These are phyloP conservation scores for Nymphicus hollandicus DNA, from an alignment of 2,113 vertebrate species.

Conservation along the genomic window DNA sequence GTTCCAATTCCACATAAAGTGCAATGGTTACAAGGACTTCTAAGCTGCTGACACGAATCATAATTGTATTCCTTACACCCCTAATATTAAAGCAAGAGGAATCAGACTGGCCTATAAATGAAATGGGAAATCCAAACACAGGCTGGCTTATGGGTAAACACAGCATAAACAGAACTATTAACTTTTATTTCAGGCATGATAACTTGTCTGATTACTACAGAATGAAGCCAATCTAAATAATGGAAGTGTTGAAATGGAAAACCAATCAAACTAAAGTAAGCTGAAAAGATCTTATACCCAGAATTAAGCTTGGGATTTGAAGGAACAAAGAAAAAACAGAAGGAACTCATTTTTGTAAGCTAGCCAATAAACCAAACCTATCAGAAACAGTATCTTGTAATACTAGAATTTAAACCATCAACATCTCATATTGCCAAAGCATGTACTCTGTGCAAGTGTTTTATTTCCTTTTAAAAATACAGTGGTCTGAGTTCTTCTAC, in stretches of 20 bases:
- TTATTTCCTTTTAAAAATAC: constrained; percentile 26
- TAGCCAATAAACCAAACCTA: neutral
- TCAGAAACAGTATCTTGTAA: neutral
- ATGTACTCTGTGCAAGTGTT: neutral
- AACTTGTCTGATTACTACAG: neutral
- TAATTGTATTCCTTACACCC: too few species aligned
- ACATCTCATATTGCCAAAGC: neutral
- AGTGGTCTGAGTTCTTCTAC: neutral
- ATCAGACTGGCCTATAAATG: neutral
- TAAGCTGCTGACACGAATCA: too few species aligned
- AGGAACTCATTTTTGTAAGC: constrained; percentile 3
- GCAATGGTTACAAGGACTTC: too few species aligned
- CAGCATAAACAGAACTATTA: constrained; percentile 27
- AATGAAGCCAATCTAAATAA: constrained; percentile 5
- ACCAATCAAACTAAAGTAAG: neutral
- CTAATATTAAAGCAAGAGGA: neutral
- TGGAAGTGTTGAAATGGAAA: constrained; percentile 15
- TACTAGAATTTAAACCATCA: neutral
- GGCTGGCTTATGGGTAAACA: neutral
- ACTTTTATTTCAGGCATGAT: neutral
- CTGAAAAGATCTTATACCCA: neutral
- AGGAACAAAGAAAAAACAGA: neutral
- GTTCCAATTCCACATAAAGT: too few species aligned
- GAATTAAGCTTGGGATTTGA: neutral
- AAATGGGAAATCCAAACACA: constrained; percentile 19